Conservation (phyloP, 2,797 vertebrate species). For the Myripristis murdjan region DNA sequence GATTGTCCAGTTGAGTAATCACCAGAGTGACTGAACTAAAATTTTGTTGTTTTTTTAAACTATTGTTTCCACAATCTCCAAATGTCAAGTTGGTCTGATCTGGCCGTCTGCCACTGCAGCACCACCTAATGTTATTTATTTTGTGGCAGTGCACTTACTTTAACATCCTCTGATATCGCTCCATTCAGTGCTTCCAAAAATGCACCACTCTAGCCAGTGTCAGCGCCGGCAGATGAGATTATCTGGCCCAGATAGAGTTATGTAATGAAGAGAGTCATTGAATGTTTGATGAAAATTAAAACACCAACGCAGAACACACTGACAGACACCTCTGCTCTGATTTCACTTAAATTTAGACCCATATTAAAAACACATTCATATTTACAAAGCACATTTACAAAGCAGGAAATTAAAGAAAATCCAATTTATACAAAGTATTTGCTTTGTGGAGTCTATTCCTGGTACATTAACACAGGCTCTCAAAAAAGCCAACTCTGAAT, state of each 20-base stretch:
- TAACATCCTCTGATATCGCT: slow-evolving; percentile 8
- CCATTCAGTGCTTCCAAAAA: slow-evolving; percentile 22
- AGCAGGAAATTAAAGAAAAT: too few species aligned
- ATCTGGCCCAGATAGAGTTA: slow-evolving; percentile 26
- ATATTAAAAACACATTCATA: neutral
- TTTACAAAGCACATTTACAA: neutral
- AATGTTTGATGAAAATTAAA: slow-evolving; percentile 27
- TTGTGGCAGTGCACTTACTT: slow-evolving; percentile 14
- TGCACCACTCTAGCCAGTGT: slow-evolving; percentile 1
- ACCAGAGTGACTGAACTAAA: slow-evolving; percentile 9
- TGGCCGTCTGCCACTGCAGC: slow-evolving; percentile 9
- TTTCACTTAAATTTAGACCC: neutral
- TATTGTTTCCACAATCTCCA: slow-evolving; percentile 14
- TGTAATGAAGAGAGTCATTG: slow-evolving; percentile 21
- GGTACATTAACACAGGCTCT: too few species aligned
- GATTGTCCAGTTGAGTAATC: slow-evolving; percentile 6
- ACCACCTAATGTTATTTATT: slow-evolving; percentile 28
- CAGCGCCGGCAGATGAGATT: slow-evolving; percentile 13
- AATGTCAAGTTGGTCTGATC: neutral
- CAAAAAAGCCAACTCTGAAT: too few species aligned
- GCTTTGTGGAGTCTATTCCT: too few species aligned
- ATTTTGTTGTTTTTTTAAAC: slow-evolving; percentile 11
- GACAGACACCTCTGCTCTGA: neutral
- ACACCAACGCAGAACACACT: slow-evolving; percentile 6
- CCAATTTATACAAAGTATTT: too few species aligned